Base-by-base conservation (phyloP, 2,113 vertebrate species). In the Myiagra hebetior region DNA sequence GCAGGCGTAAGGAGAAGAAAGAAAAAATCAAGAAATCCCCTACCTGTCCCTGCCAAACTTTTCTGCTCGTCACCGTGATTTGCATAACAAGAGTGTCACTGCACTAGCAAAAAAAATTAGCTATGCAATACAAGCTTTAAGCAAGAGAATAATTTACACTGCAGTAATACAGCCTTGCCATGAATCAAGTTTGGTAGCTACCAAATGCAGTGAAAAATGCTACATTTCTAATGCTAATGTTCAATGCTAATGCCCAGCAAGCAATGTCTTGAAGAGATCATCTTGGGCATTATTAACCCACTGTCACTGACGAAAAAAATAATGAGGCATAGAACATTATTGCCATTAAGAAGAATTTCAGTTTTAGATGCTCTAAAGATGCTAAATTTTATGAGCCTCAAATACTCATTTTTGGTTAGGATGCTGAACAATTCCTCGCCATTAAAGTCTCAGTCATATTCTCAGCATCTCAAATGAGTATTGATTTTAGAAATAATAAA, bases 121-220 rank as follows among this genome's bases (percentile, higher is more conserved):
- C 73, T 82, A 72, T 69, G 92, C 92, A 49, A 85, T 33, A 69
- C 60, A 65, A 96, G 75, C 65, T 86, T 86, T 83, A 94, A 85
- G 63, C 7, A 28, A 94, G 84, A 74, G 81, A 95, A 89, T 89
- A 88, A 91, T 85, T 87, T 72, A 60, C 89, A 88, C 49, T 44
- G 79, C 57, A 93, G 87, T 68, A 93, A 92, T 77, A 92, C 0
- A 80, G 42, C 28, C 44, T 49, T 74, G 75, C 67, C 50, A 67
- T 92, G 93, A 92, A 93, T 96, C 88, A 93, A 86, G 75, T 85
- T n/a, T 60, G 89, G 76, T 91, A 97, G 89, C 85, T 83, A 97
- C 68, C 72, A 94, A 97, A 94, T 55, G 91, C 91, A 91, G 85
- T 94, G 70, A 97, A 87, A 97, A 95, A 95, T 41, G 70, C 64